These are phyloP conservation scores for Saturnia japonica DNA, from an alignment of 2,888 invertebrate genomes.

Conservation along the genomic window DNA sequence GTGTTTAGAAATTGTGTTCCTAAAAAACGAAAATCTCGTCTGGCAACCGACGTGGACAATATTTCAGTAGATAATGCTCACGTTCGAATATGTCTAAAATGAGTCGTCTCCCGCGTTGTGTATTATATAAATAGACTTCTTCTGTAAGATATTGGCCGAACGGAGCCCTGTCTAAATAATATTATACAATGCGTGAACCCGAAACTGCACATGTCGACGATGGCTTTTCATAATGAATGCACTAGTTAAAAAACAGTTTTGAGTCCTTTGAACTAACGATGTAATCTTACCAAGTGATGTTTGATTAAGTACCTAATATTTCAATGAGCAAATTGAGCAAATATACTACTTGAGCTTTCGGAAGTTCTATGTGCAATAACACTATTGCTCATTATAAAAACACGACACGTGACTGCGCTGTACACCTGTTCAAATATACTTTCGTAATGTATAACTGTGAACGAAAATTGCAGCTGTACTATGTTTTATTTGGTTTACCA, in stretches of 20 bases:
- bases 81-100: conserved; percentile 29
- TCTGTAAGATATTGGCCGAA: conserved; percentile 26
- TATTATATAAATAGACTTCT: conserved; percentile 23
- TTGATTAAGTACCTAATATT: not conserved
- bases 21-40: not conserved
- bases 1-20: too few species aligned
- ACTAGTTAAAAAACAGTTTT: too few species aligned
- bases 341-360: not conserved
- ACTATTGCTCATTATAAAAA: not conserved
- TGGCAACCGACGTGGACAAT: conserved; percentile 5
- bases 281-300: not conserved
- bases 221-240: not conserved
- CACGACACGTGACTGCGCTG: not conserved
- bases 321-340: not conserved
- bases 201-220: not conserved
- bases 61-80: not conserved
- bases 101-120: conserved; percentile 20
- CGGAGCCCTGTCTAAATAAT: conserved; percentile 20
- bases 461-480: not conserved
- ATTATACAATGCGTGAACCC: conserved; percentile 21
- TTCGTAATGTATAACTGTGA: not conserved
- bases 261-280: too few species aligned
- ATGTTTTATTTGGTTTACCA: not conserved
- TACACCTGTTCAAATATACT: not conserved
- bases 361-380: not conserved